These are phyloP conservation scores for Habrosyne pyritoides DNA, from an alignment of 2,888 invertebrate genomes.

Conservation along the genomic window DNA sequence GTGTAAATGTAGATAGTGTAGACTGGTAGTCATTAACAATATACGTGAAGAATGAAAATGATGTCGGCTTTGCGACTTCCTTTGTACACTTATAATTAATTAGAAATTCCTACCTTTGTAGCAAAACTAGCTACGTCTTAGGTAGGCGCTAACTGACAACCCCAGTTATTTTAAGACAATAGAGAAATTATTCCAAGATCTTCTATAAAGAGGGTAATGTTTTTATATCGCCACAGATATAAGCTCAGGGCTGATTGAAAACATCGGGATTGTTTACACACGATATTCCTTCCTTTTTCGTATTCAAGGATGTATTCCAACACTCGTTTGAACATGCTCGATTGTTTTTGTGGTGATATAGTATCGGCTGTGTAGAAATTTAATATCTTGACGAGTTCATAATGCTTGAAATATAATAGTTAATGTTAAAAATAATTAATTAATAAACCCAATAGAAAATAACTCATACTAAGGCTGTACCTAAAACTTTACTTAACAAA, in stretches of 20 bases:
- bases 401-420: too few species aligned
- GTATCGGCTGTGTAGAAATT: too few species aligned
- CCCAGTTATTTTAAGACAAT: not conserved
- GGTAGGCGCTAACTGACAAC: conserved; percentile 1
- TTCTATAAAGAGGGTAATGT: not conserved
- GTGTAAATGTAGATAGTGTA: too few species aligned
- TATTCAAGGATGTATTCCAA: not conserved
- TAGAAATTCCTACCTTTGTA: conserved; percentile 36
- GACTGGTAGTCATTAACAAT: too few species aligned
- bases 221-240: not conserved
- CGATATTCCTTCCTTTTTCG: not conserved
- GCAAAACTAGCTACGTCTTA: conserved; percentile 26
- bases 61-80: conserved; percentile 21
- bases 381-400: too few species aligned
- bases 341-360: not conserved
- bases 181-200: not conserved
- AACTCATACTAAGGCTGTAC: too few species aligned
- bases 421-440: too few species aligned
- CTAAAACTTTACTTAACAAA: too few species aligned
- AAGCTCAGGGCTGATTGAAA: not conserved
- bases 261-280: not conserved
- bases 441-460: too few species aligned
- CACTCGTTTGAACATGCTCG: not conserved
- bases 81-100: conserved; percentile 44
- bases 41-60: conserved; percentile 16